Evolutionary conservation across 2,113 vertebrate species (phyloP).

Genomic region (Tetrax tetrax): DNA sequence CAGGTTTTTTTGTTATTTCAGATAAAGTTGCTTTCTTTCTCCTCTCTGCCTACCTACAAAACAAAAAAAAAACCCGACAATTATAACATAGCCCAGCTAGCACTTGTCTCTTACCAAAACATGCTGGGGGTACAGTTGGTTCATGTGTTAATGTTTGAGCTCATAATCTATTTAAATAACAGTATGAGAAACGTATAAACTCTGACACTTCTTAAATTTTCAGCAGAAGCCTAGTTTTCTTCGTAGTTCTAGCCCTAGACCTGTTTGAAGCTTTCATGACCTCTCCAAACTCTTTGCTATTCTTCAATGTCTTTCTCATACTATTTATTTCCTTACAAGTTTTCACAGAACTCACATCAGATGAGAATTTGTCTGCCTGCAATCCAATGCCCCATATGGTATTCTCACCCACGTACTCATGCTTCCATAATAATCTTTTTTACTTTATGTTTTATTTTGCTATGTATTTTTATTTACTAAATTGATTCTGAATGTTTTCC

Average conservation of each 20-base stretch:
- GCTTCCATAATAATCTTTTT: not conserved
- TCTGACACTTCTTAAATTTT: not conserved
- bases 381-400: not conserved
- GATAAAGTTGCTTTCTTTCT: not conserved
- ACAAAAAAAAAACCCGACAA: not conserved
- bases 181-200: not conserved
- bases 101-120: not conserved
- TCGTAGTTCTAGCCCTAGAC: not conserved
- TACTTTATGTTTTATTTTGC: slow-evolving; percentile 22
- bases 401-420: not conserved
- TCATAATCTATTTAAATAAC: not conserved
- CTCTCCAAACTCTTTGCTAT: not conserved
- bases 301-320: not conserved
- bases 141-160: not conserved
- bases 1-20: not conserved
- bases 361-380: not conserved
- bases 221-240: not conserved
- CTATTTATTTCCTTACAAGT: slow-evolving; percentile 27
- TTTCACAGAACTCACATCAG: slow-evolving; percentile 4
- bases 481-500: not conserved
- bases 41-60: not conserved
- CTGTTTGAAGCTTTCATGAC: not conserved
- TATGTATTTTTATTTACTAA: slow-evolving; percentile 5
- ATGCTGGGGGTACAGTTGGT: not conserved
- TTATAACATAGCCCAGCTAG: not conserved